phyloP scores from a whole-genome alignment of 2,888 invertebrate genomes.

The Drosophila villosipedis region DNA sequence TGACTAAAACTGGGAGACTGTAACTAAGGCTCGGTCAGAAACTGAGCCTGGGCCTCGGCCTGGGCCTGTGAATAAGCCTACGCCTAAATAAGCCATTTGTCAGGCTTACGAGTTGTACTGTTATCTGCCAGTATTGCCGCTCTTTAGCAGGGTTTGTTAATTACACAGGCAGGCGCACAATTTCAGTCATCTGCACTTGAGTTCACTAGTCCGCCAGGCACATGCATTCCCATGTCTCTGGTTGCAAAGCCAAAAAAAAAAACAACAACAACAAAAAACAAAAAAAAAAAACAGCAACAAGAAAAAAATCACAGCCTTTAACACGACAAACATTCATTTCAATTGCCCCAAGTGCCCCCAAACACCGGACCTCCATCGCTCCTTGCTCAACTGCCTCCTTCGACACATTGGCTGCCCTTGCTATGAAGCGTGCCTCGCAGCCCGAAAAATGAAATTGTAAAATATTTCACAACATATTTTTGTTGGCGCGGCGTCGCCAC shows the following conservation, averaged over 20 bases:
- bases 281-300: not conserved
- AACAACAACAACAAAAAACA: not conserved
- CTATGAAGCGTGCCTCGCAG: constrained; percentile 37
- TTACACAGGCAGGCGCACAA: constrained; percentile 59
- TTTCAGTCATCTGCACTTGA: constrained; percentile 44
- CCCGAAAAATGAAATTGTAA: constrained; percentile 70
- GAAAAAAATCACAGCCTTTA: constrained; percentile 67
- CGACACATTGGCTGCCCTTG: constrained; percentile 46
- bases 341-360: constrained; percentile 63
- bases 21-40: not conserved
- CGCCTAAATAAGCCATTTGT: constrained; percentile 77
- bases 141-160: constrained; percentile 54
- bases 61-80: constrained; percentile 26
- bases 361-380: not conserved
- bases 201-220: constrained; percentile 42
- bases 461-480: constrained; percentile 77
- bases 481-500: constrained; percentile 67
- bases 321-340: constrained; percentile 76
- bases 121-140: constrained; percentile 29
- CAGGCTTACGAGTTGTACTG: constrained; percentile 53
- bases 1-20: not conserved
- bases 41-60: not conserved
- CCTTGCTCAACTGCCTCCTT: not conserved
- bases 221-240: constrained; percentile 40
- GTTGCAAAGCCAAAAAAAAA: not conserved